Percentiles rank a stretch among this genome's conserved stretches.
Evolutionary conservation across 1,140 invertebrate genomes (phyloP).

Genomic region (Cephus cinctus): DNA sequence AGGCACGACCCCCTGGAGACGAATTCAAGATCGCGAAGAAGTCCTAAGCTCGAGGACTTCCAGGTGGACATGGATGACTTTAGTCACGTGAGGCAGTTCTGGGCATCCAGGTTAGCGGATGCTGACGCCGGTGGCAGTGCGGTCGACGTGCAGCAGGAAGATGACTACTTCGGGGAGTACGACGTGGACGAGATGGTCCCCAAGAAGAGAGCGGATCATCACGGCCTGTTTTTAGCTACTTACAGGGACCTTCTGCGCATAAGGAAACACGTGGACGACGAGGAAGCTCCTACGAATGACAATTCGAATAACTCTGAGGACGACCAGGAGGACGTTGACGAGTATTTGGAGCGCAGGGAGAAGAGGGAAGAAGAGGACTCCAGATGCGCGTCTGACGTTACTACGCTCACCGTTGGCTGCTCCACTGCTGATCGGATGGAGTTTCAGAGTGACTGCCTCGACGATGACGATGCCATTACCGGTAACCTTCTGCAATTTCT

Average conservation of each 20-base stretch:
- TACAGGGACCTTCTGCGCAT: conserved; percentile 37
- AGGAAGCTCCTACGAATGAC: conserved; percentile 18
- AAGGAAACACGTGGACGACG: conserved; percentile 20
- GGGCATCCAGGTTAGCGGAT: conserved; percentile 24
- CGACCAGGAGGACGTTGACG: conserved; percentile 36
- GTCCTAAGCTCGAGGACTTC: conserved; percentile 33
- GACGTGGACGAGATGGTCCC: conserved; percentile 28
- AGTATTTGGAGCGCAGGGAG: conserved; percentile 45
- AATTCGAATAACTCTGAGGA: conserved; percentile 21
- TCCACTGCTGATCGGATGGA: conserved; percentile 70
- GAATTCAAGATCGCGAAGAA: not conserved
- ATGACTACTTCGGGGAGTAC: conserved; percentile 48
- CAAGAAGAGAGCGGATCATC: conserved; percentile 30
- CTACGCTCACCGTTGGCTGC: conserved; percentile 67
- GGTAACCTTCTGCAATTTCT: conserved; percentile 31
- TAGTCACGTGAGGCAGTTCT: conserved; percentile 26
- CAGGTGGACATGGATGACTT: conserved; percentile 34
- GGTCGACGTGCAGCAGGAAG: conserved; percentile 34
- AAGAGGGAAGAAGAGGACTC: conserved; percentile 43
- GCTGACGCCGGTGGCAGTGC: conserved; percentile 26
- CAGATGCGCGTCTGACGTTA: conserved; percentile 52
- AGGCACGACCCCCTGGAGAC: not conserved
- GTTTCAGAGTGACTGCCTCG: conserved; percentile 67
- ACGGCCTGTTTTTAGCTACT: conserved; percentile 25
- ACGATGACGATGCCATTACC: conserved; percentile 57